Conservation (phyloP, 1,140 invertebrate species). For the Contarinia nasturtii region DNA sequence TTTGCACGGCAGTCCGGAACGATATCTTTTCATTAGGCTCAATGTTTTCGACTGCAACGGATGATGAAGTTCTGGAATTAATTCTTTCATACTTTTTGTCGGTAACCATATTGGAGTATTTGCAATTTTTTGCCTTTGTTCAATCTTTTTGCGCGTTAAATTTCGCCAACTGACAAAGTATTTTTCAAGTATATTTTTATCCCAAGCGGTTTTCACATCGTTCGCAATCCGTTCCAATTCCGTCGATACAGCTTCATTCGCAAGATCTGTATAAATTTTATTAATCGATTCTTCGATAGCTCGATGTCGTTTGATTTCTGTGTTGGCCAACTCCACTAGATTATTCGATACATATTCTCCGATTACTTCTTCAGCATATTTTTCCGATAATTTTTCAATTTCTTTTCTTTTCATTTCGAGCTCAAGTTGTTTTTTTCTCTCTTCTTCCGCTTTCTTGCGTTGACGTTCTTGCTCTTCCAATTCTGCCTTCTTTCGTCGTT, state of each 20-base stretch:
- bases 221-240: constrained; percentile 14
- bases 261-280: constrained; percentile 19
- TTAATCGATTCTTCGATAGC: constrained; percentile 16
- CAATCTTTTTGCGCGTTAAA: constrained; percentile 1
- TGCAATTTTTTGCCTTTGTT: constrained; percentile 6
- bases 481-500: background rate
- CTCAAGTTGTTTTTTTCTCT: constrained; percentile 15
- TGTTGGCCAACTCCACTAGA: constrained; percentile 13
- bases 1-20: constrained; percentile 14
- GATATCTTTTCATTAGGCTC: constrained; percentile 15
- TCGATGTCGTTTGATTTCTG: constrained; percentile 14
- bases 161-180: constrained; percentile 6
- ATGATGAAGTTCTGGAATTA: constrained; percentile 8
- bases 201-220: constrained; percentile 2
- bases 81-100: background rate
- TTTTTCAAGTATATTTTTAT: background rate
- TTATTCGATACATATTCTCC: constrained; percentile 14
- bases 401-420: constrained; percentile 25
- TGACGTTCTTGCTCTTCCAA: background rate
- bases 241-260: constrained; percentile 23
- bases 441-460: background rate
- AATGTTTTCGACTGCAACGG: constrained; percentile 5
- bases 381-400: constrained; percentile 12
- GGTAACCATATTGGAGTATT: constrained; percentile 6
- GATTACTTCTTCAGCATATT: constrained; percentile 17